phyloP scores from a whole-genome alignment of 2,797 vertebrate genomes.

The Gobionotothen gibberifrons region DNA sequence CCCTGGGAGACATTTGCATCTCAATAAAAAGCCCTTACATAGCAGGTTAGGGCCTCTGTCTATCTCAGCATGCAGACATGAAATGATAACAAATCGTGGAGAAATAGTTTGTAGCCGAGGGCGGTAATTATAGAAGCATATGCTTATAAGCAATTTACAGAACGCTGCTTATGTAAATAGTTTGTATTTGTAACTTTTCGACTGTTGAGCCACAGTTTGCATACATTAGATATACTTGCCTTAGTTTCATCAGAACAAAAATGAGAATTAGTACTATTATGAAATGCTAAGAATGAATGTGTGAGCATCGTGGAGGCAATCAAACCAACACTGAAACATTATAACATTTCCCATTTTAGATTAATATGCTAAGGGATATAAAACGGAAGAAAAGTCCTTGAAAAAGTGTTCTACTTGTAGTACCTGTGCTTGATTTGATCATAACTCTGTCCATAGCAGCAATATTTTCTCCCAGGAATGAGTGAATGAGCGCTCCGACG shows the following conservation, averaged over 20 bases:
- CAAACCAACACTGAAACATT: neutral
- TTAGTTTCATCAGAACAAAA: slow-evolving; percentile 12
- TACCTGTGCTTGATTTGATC: slow-evolving; percentile 38
- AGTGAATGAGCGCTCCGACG: slow-evolving; percentile 35
- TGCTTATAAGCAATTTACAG: slow-evolving; percentile 26
- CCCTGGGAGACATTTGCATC: slow-evolving; percentile 73
- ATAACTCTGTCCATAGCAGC: slow-evolving; percentile 53
- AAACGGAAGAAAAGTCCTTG: neutral
- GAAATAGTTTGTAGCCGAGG: slow-evolving; percentile 59
- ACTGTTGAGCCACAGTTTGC: neutral
- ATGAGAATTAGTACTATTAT: neutral
- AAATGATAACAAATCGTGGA: slow-evolving; percentile 56
- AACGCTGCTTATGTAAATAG: slow-evolving; percentile 6
- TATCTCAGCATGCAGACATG: slow-evolving; percentile 58
- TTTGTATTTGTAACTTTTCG: slow-evolving; percentile 5
- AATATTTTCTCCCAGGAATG: slow-evolving; percentile 64
- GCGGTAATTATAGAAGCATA: slow-evolving; percentile 42
- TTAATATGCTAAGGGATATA: neutral
- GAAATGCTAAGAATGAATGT: slow-evolving; percentile 1
- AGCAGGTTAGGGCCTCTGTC: slow-evolving; percentile 61
- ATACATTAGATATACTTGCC: neutral
- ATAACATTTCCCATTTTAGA: neutral
- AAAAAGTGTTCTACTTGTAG: neutral
- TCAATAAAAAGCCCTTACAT: slow-evolving; percentile 68
- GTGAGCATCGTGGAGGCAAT: neutral